These are phyloP conservation scores for Apis florea DNA, from an alignment of 1,140 invertebrate genomes.

Conservation along the genomic window DNA sequence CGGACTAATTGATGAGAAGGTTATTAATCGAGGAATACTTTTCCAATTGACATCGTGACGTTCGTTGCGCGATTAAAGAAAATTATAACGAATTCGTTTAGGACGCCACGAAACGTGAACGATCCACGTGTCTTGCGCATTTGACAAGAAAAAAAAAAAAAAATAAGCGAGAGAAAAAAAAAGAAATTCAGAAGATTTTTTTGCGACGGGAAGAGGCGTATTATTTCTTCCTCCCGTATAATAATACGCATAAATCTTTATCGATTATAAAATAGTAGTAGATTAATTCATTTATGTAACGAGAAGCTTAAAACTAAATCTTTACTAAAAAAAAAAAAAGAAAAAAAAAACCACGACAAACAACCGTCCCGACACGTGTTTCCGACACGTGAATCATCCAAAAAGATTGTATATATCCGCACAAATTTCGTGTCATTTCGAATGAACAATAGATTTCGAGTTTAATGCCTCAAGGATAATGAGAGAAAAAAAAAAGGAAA, in stretches of 20 bases:
- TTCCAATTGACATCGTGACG: constrained; percentile 14
- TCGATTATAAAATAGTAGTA: not conserved
- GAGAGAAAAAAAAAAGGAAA: too few species aligned
- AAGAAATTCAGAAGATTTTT: too few species aligned
- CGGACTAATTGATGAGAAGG: not conserved
- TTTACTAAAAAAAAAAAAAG: not conserved
- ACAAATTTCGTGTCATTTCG: not conserved
- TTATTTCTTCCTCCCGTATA: not conserved
- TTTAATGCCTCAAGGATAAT: not conserved
- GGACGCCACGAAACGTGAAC: not conserved
- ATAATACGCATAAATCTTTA: not conserved
- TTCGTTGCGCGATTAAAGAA: not conserved
- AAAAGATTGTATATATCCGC: not conserved
- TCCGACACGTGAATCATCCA: not conserved
- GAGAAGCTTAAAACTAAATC: not conserved
- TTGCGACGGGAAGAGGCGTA: not conserved
- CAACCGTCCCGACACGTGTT: not conserved
- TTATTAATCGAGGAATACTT: constrained; percentile 15
- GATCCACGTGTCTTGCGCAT: not conserved
- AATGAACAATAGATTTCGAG: too few species aligned
- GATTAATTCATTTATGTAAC: constrained; percentile 14
- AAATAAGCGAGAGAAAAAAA: too few species aligned
- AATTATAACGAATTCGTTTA: not conserved
- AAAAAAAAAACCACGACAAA: too few species aligned
- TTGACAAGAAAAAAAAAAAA: too few species aligned